Conservation (phyloP, 2,888 invertebrate genomes). For the Caenorhabditis sulstoni region DNA sequence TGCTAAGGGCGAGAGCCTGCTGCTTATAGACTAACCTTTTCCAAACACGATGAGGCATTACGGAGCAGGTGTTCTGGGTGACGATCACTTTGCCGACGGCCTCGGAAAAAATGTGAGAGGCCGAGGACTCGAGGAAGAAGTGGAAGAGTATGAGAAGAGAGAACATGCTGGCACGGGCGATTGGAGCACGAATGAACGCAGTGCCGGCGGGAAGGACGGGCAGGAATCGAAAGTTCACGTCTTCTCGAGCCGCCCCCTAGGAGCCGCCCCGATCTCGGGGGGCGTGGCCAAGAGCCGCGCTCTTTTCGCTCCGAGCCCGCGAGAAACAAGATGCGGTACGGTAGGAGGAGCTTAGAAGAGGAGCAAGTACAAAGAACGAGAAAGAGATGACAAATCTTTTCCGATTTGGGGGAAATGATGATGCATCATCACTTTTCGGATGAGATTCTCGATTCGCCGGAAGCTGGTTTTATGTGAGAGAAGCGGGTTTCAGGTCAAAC, state of each 20-base stretch:
- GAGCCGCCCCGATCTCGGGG: constrained; percentile 37
- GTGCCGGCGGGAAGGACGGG: constrained; percentile 1
- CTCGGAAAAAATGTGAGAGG: constrained; percentile 35
- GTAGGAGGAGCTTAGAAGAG: constrained; percentile 39
- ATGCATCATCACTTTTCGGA: background rate
- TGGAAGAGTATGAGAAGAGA: constrained; percentile 3
- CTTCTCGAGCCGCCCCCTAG: constrained; percentile 21
- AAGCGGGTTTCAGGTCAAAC: constrained; percentile 7
- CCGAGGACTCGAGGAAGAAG: background rate
- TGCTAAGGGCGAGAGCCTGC: too few relatives aligned
- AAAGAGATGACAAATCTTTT: background rate
- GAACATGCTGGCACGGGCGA: constrained; percentile 10
- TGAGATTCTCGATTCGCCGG: background rate
- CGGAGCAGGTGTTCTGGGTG: constrained; percentile 39
- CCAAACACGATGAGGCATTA: constrained; percentile 45
- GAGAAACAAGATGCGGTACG: constrained; percentile 30
- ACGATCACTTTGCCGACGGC: constrained; percentile 33
- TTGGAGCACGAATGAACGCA: constrained; percentile 36
- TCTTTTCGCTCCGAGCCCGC: constrained; percentile 30
- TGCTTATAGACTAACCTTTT: constrained; percentile 30
- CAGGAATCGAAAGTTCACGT: constrained; percentile 52
- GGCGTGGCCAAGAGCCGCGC: constrained; percentile 37
- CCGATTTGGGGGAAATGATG: background rate
- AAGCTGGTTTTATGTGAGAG: background rate
- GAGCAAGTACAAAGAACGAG: constrained; percentile 9